These are phyloP conservation scores for Idaea straminata DNA, from an alignment of 2,888 invertebrate species.

Conservation along the genomic window DNA sequence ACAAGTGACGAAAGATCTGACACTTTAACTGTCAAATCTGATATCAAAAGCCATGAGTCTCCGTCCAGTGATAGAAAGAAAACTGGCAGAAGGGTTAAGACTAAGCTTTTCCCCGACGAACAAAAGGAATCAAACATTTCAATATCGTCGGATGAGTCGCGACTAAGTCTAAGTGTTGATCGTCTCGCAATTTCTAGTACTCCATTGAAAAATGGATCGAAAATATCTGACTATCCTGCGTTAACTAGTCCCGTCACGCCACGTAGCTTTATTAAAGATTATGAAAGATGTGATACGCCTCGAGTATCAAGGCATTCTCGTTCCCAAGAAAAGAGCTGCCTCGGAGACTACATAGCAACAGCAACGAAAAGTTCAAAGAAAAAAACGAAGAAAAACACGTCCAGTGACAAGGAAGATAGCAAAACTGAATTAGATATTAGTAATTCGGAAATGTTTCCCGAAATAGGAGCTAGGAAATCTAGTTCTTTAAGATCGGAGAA, in stretches of 20 bases:
- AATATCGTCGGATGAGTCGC: conserved; percentile 62
- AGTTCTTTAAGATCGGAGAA: conserved; percentile 59
- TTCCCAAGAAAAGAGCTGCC: conserved; percentile 61
- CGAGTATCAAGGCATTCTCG: conserved; percentile 52
- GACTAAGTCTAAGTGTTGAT: conserved; percentile 51
- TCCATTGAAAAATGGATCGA: conserved; percentile 60
- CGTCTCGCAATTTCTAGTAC: conserved; percentile 59
- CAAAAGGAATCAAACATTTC: conserved; percentile 45
- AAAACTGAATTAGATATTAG: conserved; percentile 60
- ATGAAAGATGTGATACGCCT: conserved; percentile 67
- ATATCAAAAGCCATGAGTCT: conserved; percentile 69
- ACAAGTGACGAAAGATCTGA: conserved; percentile 62
- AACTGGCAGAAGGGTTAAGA: conserved; percentile 60
- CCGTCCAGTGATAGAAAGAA: conserved; percentile 57
- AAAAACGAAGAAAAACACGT: conserved; percentile 51
- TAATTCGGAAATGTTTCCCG: conserved; percentile 67
- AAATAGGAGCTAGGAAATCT: conserved; percentile 64
- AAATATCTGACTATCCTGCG: conserved; percentile 45
- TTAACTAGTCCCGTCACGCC: conserved; percentile 62
- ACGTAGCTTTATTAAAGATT: conserved; percentile 45
- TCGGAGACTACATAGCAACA: conserved; percentile 62
- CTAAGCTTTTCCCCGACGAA: conserved; percentile 65
- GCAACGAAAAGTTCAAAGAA: conserved; percentile 59
- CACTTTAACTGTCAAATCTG: conserved; percentile 49
- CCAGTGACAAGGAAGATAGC: conserved; percentile 48